These are phyloP conservation scores for Ferrisia virgata DNA, from an alignment of 2,888 invertebrate genomes.

Conservation along the genomic window DNA sequence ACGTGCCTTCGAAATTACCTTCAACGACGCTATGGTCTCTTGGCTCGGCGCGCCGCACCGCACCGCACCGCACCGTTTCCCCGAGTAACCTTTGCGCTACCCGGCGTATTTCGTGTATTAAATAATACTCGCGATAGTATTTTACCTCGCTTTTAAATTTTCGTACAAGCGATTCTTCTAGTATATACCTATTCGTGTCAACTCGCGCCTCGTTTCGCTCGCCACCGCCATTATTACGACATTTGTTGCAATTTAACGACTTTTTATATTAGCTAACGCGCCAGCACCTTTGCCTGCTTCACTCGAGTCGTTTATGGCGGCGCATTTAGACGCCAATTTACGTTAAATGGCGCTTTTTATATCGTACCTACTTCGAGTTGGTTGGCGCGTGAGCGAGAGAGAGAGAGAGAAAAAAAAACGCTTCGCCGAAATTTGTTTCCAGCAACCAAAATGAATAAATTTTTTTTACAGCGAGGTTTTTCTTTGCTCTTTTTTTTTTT, in stretches of 20 bases:
- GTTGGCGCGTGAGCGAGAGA: neutral
- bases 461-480: neutral
- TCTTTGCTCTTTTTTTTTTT: neutral
- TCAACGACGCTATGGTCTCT: too few species aligned
- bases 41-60: too few species aligned
- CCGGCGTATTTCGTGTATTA: neutral
- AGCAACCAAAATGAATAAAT: neutral
- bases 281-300: neutral
- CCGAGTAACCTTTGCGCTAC: neutral
- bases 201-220: neutral
- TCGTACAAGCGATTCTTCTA: neutral
- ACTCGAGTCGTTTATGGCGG: neutral
- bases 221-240: neutral
- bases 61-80: neutral
- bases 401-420: neutral
- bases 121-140: neutral
- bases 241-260: constrained; percentile 29
- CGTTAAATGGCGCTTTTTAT: neutral
- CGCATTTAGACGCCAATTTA: neutral
- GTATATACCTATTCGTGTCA: too few species aligned
- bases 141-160: neutral
- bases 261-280: constrained; percentile 4
- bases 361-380: neutral
- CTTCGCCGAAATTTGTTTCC: neutral
- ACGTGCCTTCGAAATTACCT: neutral